Conservation (phyloP, 92 coral and sea anemone species). For the Phenganax stokvisi region DNA sequence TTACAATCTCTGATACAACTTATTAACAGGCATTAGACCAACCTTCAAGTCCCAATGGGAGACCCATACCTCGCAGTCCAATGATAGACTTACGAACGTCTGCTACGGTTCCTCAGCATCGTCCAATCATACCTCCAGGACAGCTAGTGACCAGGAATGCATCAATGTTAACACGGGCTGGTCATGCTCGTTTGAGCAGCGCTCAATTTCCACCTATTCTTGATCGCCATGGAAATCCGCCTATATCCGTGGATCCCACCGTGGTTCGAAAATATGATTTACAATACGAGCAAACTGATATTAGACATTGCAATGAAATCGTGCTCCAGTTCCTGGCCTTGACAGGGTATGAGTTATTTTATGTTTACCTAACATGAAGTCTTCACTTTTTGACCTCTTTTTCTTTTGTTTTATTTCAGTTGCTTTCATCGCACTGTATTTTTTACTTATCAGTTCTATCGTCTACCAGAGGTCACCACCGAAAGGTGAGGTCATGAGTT, state of each 20-base stretch:
- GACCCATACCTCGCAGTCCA: conserved; percentile 20
- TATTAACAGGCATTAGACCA: neutral
- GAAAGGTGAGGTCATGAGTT: conserved; percentile 55
- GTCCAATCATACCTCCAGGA: conserved; percentile 25
- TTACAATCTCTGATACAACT: too few relatives aligned
- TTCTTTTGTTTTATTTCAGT: conserved; percentile 32
- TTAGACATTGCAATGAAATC: conserved; percentile 78
- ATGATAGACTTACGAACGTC: conserved; percentile 10
- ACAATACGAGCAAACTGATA: conserved; percentile 67
- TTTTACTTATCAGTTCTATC: conserved; percentile 92
- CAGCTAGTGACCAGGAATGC: conserved; percentile 36
- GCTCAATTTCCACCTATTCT: conserved; percentile 77
- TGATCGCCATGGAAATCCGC: conserved; percentile 98
- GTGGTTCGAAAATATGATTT: conserved; percentile 67
- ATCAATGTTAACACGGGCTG: conserved; percentile 85
- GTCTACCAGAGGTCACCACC: conserved; percentile 90
- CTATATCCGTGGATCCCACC: conserved; percentile 70
- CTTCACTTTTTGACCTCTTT: neutral
- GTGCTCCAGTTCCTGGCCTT: conserved; percentile 86
- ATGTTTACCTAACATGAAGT: neutral
- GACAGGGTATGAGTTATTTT: conserved; percentile 60
- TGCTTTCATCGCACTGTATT: conserved; percentile 86
- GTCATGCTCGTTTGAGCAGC: conserved; percentile 76
- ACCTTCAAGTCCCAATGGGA: too few relatives aligned
- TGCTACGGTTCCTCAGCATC: conserved; percentile 22